Evolutionary conservation across 2,797 vertebrate species (phyloP), one percentile per base, ranked within the genome.

Genomic region (Phrynocephalus forsythii): DNA sequence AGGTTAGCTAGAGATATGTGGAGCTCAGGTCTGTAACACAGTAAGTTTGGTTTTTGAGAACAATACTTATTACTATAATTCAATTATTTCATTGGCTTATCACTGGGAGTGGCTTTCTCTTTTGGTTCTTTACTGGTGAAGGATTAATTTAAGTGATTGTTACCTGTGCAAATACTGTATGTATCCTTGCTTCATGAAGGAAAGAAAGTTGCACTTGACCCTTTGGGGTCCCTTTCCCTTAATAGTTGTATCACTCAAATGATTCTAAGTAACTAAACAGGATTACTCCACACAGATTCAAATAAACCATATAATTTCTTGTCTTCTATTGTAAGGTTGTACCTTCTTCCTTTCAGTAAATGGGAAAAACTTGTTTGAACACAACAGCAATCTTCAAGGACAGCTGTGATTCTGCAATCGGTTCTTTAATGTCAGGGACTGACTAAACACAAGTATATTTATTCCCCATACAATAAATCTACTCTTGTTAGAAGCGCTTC

Each of bases 331-430:
- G 89, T 82, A 84, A 90, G 73, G 91, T 83, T 87, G 83, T 93
- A 92, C 88, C 88, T 89, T 91, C 90, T 92, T 91, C 90, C 92
- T 84, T 86, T 91, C 50, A 33, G 33, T 44, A 82, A 44, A 90
- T 87, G 91, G 87, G 91, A 76, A 50, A 89, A 89, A 82, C 85
- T 92, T 90, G 90, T 92, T 89, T 86, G 90, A 82, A 87, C 92
- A 93, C 89, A 91, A 86, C 73, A 85, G 33, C 85, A 89, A 88
- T 81, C 90, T 91, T 91, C 90, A 93, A 90, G 91, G 92, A 89
- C 90, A 87, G 89, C 68, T 44, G 87, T 3, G 33, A 89, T 38
- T 87, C 2, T 9, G 81, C 80, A 83, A 88, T 26, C 8, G 24
- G 6, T 72, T 87, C 68, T 81, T 68, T 89, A 84, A 75, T 87